Evolutionary conservation across 2,888 invertebrate species (phyloP), one percentile per base, ranked within the genome.

Genomic region (Platycheirus rosarum): DNA sequence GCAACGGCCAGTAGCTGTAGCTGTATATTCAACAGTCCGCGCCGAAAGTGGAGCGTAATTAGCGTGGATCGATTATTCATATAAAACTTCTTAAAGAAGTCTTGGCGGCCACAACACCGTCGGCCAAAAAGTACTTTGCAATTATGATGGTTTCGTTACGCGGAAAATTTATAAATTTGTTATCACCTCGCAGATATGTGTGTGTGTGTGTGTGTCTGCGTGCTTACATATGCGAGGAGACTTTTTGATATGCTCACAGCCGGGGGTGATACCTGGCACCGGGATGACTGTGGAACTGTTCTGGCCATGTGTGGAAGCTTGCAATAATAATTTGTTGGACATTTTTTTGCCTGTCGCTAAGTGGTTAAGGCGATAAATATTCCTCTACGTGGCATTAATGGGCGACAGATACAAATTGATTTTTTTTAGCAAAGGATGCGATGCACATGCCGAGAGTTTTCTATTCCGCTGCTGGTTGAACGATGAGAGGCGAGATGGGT

Each of bases 141-240:
- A 73, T 82, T 82, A 82, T 77, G 82, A 82, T 75, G 69, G 79
- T 82, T 77, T 82, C 77, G 82, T 82, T 82, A 82, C 77, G 77
- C 82, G 82, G 77, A 77, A 73, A 77, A 69, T 62, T 37, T 65
- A 60, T 73, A 78, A 78, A 74, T 78, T 84, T 74, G 84, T 84
- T 84, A 84, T 84, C 84, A 84, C 78, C 65, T 65, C 16, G 71
- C 40, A 66, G 18, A 9, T 6, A 23, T 14, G 13, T 9, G 14
- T 20, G 16, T 14, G 26, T 20, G 49, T 60, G 20, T 16, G 42
- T 14, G 63, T 53, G 60, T 44, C 51, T 18, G 46, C n/a, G 46
- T 9, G 18, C 57, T n/a, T n/a, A n/a, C n/a, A n/a, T n/a, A 49
- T 20, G 60, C 40, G 51, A 16, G 44, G 51, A 53, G 57, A 57